Base-by-base conservation (phyloP, 2,113 vertebrate genomes). In the Hippocampus barbouri region DNA sequence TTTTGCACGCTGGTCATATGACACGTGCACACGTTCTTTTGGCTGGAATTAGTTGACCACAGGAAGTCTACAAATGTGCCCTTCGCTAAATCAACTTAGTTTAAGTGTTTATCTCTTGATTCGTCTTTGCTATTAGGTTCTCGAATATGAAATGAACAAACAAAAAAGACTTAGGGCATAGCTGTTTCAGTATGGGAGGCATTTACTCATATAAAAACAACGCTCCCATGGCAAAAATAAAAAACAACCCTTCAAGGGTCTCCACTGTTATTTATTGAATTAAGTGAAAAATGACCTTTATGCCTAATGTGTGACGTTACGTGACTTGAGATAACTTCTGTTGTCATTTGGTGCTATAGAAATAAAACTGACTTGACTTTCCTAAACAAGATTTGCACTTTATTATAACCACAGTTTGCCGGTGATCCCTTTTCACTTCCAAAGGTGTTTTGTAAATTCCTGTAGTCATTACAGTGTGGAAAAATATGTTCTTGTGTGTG, bases 1-100 rank as follows among this genome's bases (percentile, higher is more conserved):
- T 83, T 80, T 73, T 79, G 75, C 57, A 1, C 53, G 15, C 25
- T 61, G 78, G 88, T 93, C 93, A 92, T 83, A 82, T 93, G 92
- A 91, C 79, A 10, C 25, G 66, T 57, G 57, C 43, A 5, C 8
- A 2, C 63, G 45, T 62, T 75, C 38, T 81, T 89, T 82, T 68
- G 63, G 60, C 64, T 12, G 0, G 16, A 78, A n/a, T 69, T 69
- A 61, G 54, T 77, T 0, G 2, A 60, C 70, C 62, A 23, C 61
- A 49, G 45, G 54, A 56, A 79, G 63, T 59, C 40, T 43, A 41
- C 71, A 67, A 63, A 69, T 34, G 60, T 78, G 67, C 25, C 12
- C 41, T 74, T 38, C 15, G 20, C 16, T 45, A 23, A 34, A 45
- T 66, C 64, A 47, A 66, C 25, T 47, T n/a, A 61, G 25, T 4